Percentiles rank a stretch among this genome's conserved stretches.
phyloP scores from a whole-genome alignment of 1,140 invertebrate genomes.

The Drosophila guanche region DNA sequence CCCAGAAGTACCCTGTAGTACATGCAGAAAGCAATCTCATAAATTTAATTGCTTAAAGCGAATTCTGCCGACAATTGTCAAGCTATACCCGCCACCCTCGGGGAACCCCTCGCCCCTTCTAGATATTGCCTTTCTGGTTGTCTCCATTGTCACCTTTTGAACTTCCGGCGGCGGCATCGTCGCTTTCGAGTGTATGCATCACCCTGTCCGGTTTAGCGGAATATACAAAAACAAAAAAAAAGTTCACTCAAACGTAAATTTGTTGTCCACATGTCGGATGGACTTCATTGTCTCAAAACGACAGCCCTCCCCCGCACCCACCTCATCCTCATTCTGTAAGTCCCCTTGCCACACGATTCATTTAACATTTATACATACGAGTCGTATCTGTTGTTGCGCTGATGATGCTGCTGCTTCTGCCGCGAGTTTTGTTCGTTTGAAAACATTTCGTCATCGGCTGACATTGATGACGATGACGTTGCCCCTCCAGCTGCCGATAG shows the following conservation, averaged over 20 bases:
- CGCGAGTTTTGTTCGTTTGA: conserved; percentile 62
- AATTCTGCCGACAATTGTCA: conserved; percentile 71
- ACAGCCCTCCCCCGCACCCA: not conserved
- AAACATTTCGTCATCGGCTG: conserved; percentile 74
- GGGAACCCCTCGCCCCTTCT: not conserved
- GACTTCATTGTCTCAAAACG: conserved; percentile 56
- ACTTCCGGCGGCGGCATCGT: conserved; percentile 67
- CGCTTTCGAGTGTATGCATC: conserved; percentile 36
- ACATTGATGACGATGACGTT: conserved; percentile 58
- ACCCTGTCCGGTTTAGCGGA: conserved; percentile 4
- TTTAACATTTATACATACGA: conserved; percentile 71
- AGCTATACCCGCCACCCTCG: conserved; percentile 9
- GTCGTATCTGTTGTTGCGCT: no score
- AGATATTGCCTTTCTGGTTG: conserved; percentile 16
- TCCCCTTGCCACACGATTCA: conserved; percentile 45
- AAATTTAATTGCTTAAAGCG: conserved; percentile 80
- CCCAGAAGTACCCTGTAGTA: not conserved
- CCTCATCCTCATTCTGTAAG: not conserved
- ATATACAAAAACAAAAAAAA: conserved; percentile 24
- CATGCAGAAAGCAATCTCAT: conserved; percentile 63
- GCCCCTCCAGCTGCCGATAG: conserved; percentile 9
- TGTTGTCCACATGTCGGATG: conserved; percentile 70
- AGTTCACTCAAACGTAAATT: conserved; percentile 68
- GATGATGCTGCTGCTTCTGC: not conserved
- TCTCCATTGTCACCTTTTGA: conserved; percentile 76